phyloP scores from a whole-genome alignment of 1,140 invertebrate species.

The Drosophila pseudoananassae region DNA sequence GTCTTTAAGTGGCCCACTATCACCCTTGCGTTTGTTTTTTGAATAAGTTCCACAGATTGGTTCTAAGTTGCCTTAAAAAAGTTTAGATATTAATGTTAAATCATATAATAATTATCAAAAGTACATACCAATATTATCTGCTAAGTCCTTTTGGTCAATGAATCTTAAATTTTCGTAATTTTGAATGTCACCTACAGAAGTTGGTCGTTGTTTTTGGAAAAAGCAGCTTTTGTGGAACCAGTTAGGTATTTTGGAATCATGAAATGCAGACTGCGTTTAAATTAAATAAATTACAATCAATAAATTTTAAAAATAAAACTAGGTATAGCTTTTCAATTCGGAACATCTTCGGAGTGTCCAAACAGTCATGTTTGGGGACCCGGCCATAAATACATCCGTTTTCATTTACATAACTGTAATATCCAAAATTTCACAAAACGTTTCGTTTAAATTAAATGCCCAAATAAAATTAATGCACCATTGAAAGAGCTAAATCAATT shows the following conservation, averaged over 20 bases:
- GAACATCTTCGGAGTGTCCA: too few relatives aligned
- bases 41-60: conserved; percentile 29
- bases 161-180: conserved; percentile 93
- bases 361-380: too few relatives aligned
- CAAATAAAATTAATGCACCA: too few relatives aligned
- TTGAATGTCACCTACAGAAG: conserved; percentile 90
- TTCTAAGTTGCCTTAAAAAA: conserved; percentile 24
- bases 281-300: background rate
- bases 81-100: background rate
- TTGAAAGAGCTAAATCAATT: too few relatives aligned
- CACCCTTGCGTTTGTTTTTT: conserved; percentile 84
- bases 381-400: too few relatives aligned
- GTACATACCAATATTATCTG: conserved; percentile 88
- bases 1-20: conserved; percentile 86
- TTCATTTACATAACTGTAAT: too few relatives aligned
- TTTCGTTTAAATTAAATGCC: too few relatives aligned
- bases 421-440: too few relatives aligned
- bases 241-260: conserved; percentile 95
- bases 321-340: too few relatives aligned
- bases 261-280: conserved; percentile 90
- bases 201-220: conserved; percentile 92
- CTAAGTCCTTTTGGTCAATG: conserved; percentile 94
- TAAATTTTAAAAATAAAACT: too few relatives aligned
- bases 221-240: conserved; percentile 97
- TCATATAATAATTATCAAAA: background rate